Base-by-base conservation (phyloP, 2,888 invertebrate genomes). In the Chouioia cunea region DNA sequence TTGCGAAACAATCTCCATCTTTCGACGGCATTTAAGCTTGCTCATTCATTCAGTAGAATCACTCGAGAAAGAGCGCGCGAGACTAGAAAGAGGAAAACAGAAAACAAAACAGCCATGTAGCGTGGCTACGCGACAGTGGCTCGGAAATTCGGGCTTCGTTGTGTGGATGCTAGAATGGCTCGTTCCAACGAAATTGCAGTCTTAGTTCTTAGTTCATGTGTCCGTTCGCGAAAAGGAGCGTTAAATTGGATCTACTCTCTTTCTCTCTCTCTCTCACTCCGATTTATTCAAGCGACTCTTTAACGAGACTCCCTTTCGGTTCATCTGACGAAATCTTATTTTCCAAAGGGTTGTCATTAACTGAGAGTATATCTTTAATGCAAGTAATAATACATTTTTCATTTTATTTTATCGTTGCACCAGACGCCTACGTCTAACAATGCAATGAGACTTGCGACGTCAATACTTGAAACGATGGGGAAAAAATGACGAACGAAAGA, bases 171-270 rank as follows among this genome's bases (percentile, higher is more conserved):
- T 20, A 36, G 59, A 57, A 60, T 48, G 20, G 22, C 43, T 62
- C 48, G 36, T 63, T 58, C 47, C 44, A 50, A 16, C 23, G 36
- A 44, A 52, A 69, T 57, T 20, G 62, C 60, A 56, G 44, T 44
- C 62, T 44, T 46, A 56, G 22, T 57, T 44, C 62, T 44, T 46
- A 56, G 22, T 57, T 62, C 65, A 57, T 57, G 56, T 46, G 58
- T n/a, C n/a, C 43, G 58, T 4, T 16, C 16, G 18, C 50, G 50
- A 50, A 60, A 60, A 65, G 71, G 59, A 65, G 60, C 69, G 58
- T 63, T 65, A 73, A 73, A 65, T 69, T 65, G 69, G 53, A 69
- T 73, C 43, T 65, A 69, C 62, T 69, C 53, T 71, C 62, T 66
- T 52, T 65, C 47, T 52, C 16, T 27, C 57, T 54, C 58, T 71